Conservation (phyloP, 2,797 vertebrate genomes). For the Hypotaenidia philippensis region DNA sequence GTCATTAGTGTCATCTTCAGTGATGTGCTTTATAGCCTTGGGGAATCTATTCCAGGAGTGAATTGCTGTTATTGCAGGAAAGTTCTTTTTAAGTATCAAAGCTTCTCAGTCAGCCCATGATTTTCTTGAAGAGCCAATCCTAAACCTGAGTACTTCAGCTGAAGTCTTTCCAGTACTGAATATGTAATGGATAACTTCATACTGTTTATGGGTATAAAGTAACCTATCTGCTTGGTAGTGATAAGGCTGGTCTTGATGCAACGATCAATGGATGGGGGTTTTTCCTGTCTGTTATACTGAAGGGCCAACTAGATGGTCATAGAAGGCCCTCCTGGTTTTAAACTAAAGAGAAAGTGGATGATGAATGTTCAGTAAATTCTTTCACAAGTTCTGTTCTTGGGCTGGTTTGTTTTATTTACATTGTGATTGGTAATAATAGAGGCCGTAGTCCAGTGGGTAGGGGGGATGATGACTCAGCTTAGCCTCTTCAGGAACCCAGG, state of each 20-base stretch:
- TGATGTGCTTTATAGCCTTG: background rate
- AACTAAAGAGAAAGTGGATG: background rate
- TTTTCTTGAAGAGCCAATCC: background rate
- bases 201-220: background rate
- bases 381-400: background rate
- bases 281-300: background rate
- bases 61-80: background rate
- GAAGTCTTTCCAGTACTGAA: background rate
- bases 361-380: background rate
- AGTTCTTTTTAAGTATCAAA: background rate
- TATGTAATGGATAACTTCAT: background rate
- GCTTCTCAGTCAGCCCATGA: background rate
- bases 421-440: background rate
- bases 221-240: background rate
- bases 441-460: background rate
- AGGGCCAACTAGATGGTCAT: background rate
- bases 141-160: background rate
- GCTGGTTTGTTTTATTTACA: background rate
- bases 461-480: background rate
- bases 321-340: background rate
- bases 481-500: background rate
- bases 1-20: background rate
- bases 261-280: background rate
- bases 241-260: background rate
- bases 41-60: background rate